Evolutionary conservation across 2,113 vertebrate species (phyloP).

Genomic region (Suncus etruscus): DNA sequence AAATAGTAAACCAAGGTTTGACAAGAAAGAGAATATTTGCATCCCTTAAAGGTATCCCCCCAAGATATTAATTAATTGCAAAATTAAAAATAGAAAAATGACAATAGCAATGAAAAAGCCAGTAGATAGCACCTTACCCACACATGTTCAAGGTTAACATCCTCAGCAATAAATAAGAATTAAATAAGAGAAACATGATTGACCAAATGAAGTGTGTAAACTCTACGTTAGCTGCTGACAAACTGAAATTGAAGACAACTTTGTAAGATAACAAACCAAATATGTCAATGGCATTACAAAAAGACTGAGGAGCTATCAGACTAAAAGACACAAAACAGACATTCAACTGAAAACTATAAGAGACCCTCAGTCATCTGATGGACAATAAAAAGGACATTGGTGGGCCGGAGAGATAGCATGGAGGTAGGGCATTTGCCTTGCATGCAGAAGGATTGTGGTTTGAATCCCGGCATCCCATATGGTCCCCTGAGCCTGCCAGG

Average conservation of each 20-base stretch:
- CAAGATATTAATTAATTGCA: not conserved
- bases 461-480: no score
- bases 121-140: not conserved
- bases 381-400: not conserved
- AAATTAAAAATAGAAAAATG: not conserved
- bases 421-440: no score
- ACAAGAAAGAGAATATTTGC: not conserved
- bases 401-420: no score
- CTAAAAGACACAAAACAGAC: not conserved
- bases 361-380: not conserved
- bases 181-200: not conserved
- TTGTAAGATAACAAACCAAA: slow-evolving; percentile 17
- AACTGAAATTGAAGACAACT: not conserved
- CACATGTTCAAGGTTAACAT: not conserved
- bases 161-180: not conserved
- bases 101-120: not conserved
- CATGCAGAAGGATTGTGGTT: no score
- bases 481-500: no score
- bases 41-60: not conserved
- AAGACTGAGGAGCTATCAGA: not conserved
- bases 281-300: not conserved
- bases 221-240: not conserved
- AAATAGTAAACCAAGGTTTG: not conserved
- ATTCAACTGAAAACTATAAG: not conserved
- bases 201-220: not conserved